Base-by-base conservation (phyloP, 2,888 invertebrate genomes). In the Octonoba sinensis region DNA sequence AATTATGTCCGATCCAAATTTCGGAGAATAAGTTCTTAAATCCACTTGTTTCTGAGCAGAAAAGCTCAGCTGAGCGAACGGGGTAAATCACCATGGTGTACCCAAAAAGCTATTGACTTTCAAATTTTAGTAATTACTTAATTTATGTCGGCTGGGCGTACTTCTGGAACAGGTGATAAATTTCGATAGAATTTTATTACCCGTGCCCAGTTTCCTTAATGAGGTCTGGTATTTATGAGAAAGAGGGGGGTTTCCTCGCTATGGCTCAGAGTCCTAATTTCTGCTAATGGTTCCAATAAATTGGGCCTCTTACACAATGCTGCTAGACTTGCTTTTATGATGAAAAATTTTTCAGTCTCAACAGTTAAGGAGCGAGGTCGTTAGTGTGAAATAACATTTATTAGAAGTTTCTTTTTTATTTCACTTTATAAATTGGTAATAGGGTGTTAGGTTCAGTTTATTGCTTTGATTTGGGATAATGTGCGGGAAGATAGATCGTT, bases 101-200 rank as follows among this genome's bases (percentile, higher is more conserved):
- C 60, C 71, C 65, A 66, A 74, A 65, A 66, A 66, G 65, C 57
- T 59, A 74, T 74, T 74, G 76, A 64, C 64, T 56, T 64, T 64
- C 76, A 77, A 70, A 69, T 69, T 76, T 77, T 57, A 46, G 76
- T 77, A 77, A 77, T 76, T 67, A 62, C 67, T 76, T 76, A 76
- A 69, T 77, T 77, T 77, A 70, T 77, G 76, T 70, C 46, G 46
- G 62, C 62, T 46, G 64, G 76, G 70, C 70, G 76, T 62, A 46
- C 46, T 56, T 54, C 54, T 44, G 62, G 20, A 70, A 56, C 70
- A 70, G 76, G 76, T 77, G 76, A 77, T 77, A 69, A 77, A 70
- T 77, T 70, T 69, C 62, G 76, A 47, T 69, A 54, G 67, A 76
- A 76, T 76, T 76, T 76, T 76, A 76, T 67, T 67, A 67, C 67